Percentiles rank a stretch among this genome's conserved stretches.
Evolutionary conservation across 2,888 invertebrate species (phyloP).

Genomic region (Nemoura dubitans): DNA sequence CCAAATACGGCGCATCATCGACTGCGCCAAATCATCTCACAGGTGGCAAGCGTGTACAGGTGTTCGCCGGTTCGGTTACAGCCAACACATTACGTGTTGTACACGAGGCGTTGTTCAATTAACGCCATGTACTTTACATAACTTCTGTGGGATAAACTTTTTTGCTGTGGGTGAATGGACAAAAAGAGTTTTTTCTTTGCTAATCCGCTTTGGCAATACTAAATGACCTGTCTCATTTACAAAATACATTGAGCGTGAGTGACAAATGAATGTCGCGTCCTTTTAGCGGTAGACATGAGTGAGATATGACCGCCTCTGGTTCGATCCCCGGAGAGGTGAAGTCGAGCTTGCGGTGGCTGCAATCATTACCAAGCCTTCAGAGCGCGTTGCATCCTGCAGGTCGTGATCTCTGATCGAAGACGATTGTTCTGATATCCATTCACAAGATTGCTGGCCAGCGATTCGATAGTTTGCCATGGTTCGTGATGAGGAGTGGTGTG

Average conservation of each 20-base stretch:
- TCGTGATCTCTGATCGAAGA: not conserved
- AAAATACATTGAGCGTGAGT: not conserved
- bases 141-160: not conserved
- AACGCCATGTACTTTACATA: not conserved
- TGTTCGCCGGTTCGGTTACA: not conserved
- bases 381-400: not conserved
- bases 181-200: not conserved
- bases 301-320: not conserved
- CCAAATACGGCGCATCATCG: not conserved
- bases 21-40: not conserved
- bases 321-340: not conserved
- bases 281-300: not conserved
- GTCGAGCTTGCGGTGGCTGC: not conserved
- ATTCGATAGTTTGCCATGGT: not conserved
- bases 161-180: not conserved
- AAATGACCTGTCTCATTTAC: not conserved
- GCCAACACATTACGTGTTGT: not conserved
- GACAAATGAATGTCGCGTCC: not conserved
- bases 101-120: conserved; percentile 1
- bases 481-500: not conserved
- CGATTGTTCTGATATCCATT: not conserved
- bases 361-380: not conserved
- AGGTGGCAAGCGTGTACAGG: conserved; percentile 3
- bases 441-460: not conserved
- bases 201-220: not conserved